Evolutionary conservation across 1,140 invertebrate genomes (phyloP).

Genomic region (Nasonia vitripennis): DNA sequence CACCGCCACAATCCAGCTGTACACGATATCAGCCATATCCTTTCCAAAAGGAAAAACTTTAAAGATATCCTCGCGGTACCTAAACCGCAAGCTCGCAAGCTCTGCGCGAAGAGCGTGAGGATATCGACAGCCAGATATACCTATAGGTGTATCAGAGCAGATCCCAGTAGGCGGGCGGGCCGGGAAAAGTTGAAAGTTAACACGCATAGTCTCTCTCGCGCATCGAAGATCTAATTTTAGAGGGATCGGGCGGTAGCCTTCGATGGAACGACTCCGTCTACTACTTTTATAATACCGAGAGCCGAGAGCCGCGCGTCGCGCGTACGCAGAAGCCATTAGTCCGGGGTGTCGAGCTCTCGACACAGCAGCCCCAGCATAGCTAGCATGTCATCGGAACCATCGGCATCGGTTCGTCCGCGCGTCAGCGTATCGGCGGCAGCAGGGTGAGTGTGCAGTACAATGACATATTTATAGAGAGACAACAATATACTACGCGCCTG

Average conservation of each 20-base stretch:
- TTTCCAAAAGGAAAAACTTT: no score
- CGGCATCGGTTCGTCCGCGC: not conserved
- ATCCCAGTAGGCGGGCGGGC: not conserved
- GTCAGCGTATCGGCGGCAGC: slow-evolving; percentile 32
- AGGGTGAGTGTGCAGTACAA: not conserved
- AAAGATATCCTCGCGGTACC: no score
- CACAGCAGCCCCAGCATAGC: slow-evolving; percentile 32
- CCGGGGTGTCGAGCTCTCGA: slow-evolving; percentile 7
- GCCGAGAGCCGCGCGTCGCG: not conserved
- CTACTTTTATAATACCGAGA: slow-evolving; percentile 32
- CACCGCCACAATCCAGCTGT: no score
- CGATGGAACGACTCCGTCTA: slow-evolving; percentile 28
- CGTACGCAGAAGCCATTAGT: not conserved
- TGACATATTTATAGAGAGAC: not conserved
- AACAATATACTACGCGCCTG: not conserved
- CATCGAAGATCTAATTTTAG: slow-evolving; percentile 40
- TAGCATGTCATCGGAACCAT: slow-evolving; percentile 3
- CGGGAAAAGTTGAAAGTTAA: slow-evolving; percentile 44
- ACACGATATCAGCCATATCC: no score
- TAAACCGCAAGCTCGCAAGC: not conserved
- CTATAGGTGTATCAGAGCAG: not conserved
- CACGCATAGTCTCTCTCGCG: not conserved
- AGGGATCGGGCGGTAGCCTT: slow-evolving; percentile 20
- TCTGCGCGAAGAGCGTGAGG: not conserved
- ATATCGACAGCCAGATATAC: not conserved